Evolutionary conservation across 2,888 invertebrate genomes (phyloP).

Genomic region (Dasypolia templi): DNA sequence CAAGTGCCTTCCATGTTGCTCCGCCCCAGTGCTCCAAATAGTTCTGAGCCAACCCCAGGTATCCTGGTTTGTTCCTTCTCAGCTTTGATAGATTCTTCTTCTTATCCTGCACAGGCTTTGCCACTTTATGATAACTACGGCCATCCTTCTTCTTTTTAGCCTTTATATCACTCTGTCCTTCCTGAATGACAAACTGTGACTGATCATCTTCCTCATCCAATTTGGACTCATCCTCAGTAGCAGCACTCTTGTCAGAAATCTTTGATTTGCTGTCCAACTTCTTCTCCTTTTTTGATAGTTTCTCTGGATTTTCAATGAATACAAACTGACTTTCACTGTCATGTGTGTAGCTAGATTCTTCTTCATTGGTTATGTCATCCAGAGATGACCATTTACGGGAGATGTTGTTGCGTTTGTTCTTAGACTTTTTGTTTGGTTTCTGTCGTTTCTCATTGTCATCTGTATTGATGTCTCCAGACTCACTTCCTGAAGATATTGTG

Average conservation of each 20-base stretch:
- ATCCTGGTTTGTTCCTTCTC: slow-evolving; percentile 84
- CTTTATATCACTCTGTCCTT: slow-evolving; percentile 81
- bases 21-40: slow-evolving; percentile 90
- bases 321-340: slow-evolving; percentile 85
- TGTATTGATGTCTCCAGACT: slow-evolving; percentile 86
- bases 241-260: slow-evolving; percentile 73
- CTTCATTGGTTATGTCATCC: slow-evolving; percentile 88
- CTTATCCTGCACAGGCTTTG: slow-evolving; percentile 83
- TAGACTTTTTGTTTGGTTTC: slow-evolving; percentile 82
- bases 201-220: slow-evolving; percentile 81
- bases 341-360: slow-evolving; percentile 77
- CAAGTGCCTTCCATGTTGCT: slow-evolving; percentile 91
- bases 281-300: slow-evolving; percentile 84
- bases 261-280: slow-evolving; percentile 80
- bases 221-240: slow-evolving; percentile 78
- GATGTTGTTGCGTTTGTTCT: slow-evolving; percentile 86
- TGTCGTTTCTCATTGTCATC: slow-evolving; percentile 85
- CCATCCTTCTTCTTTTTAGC: slow-evolving; percentile 88
- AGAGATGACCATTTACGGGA: slow-evolving; percentile 91
- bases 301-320: slow-evolving; percentile 86
- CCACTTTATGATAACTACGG: slow-evolving; percentile 80
- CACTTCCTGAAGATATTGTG: slow-evolving; percentile 87
- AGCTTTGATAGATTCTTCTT: slow-evolving; percentile 87
- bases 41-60: slow-evolving; percentile 84
- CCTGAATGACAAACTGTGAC: slow-evolving; percentile 81